Evolutionary conservation across 2,797 vertebrate species (phyloP).

Genomic region (Lepus oiostolus): DNA sequence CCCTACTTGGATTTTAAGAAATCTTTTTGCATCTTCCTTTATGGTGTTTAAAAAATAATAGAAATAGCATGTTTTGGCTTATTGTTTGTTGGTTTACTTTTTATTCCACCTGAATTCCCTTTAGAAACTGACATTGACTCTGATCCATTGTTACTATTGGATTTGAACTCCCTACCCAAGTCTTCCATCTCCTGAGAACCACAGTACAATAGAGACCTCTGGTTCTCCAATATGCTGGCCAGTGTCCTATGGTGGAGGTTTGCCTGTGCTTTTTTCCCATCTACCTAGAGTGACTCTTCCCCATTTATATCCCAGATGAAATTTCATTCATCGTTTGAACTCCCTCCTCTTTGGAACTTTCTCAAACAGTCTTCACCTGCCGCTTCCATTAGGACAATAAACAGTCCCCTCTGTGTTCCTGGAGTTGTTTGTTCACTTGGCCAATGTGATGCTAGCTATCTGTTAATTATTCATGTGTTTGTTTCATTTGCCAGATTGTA

Average conservation of each 20-base stretch:
- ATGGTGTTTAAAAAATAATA: not conserved
- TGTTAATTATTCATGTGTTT: slow-evolving; percentile 26
- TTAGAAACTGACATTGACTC: not conserved
- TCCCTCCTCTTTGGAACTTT: not conserved
- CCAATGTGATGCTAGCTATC: not conserved
- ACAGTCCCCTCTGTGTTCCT: not conserved
- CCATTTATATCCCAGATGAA: not conserved
- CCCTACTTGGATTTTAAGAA: not conserved
- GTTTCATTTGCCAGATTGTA: not conserved
- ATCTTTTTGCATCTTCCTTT: not conserved
- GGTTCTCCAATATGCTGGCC: accelerated
- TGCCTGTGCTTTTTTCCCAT: not conserved
- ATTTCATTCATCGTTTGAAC: not conserved
- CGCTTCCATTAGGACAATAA: not conserved
- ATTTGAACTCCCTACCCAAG: not conserved
- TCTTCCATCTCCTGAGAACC: not conserved
- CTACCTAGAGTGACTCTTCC: not conserved
- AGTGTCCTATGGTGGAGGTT: accelerated
- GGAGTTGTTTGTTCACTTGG: not conserved
- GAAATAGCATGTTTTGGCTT: not conserved
- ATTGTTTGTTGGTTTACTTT: not conserved
- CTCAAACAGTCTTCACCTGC: not conserved
- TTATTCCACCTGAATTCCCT: not conserved
- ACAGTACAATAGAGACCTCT: not conserved
- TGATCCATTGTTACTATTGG: not conserved